phyloP scores from a whole-genome alignment of 2,797 vertebrate genomes.

The Acestrorhynchus altus region DNA sequence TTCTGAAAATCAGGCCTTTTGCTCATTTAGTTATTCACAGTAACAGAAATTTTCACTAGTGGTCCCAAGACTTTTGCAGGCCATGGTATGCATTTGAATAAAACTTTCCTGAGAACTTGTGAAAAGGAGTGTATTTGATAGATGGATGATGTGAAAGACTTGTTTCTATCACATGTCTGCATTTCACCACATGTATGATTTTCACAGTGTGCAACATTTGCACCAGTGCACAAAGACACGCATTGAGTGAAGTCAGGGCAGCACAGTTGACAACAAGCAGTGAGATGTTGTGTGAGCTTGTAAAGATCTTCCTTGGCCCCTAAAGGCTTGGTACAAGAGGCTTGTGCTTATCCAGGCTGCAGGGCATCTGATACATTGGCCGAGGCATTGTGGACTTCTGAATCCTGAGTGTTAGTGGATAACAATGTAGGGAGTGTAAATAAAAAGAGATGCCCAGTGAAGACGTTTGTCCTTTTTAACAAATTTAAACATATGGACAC shows the following conservation, averaged over 20 bases:
- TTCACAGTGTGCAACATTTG: neutral
- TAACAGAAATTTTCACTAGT: too few relatives aligned
- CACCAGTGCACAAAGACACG: slow-evolving; percentile 7
- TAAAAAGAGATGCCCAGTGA: slow-evolving; percentile 10
- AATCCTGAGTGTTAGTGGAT: neutral
- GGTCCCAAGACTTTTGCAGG: too few relatives aligned
- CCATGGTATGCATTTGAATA: neutral
- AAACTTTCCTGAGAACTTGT: neutral
- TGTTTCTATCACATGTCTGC: slow-evolving; percentile 10
- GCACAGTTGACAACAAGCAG: slow-evolving; percentile 33
- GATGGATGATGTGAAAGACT: neutral
- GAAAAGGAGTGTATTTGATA: neutral
- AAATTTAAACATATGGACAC: too few relatives aligned
- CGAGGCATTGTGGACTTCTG: neutral
- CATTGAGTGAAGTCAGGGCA: neutral
- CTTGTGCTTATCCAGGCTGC: slow-evolving; percentile 1
- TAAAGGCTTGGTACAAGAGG: neutral
- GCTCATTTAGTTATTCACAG: too few relatives aligned
- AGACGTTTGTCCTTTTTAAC: too few relatives aligned
- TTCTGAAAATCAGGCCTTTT: too few relatives aligned
- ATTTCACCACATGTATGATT: neutral
- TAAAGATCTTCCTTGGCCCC: slow-evolving; percentile 13
- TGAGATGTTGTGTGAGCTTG: slow-evolving; percentile 29
- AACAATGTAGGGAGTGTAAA: slow-evolving; percentile 8
- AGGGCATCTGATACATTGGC: neutral